Evolutionary conservation across 1,140 invertebrate genomes (phyloP).

Genomic region (Marisa cornuarietis): DNA sequence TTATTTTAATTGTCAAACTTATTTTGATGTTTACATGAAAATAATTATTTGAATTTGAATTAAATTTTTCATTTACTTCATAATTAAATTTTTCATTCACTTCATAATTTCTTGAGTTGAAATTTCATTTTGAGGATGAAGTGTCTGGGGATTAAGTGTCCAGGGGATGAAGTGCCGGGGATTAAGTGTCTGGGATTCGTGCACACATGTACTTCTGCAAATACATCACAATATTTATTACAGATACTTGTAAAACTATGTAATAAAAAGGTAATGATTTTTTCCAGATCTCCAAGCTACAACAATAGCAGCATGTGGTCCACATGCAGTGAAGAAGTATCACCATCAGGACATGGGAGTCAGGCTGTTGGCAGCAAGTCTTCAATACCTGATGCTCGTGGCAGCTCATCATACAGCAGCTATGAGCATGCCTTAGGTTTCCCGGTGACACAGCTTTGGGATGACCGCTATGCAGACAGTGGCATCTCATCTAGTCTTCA

Average conservation of each 20-base stretch:
- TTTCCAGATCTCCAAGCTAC: slow-evolving; percentile 32
- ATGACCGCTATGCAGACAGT: slow-evolving; percentile 28
- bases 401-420: slow-evolving; percentile 25
- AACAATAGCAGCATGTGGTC: slow-evolving; percentile 30
- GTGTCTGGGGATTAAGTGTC: no score
- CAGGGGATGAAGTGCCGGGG: no score
- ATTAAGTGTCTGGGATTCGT: no score
- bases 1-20: no score
- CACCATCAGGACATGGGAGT: background rate
- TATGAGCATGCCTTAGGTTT: slow-evolving; percentile 23
- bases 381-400: slow-evolving; percentile 1
- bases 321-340: slow-evolving; percentile 19
- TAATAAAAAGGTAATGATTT: background rate
- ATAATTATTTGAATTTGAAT: no score
- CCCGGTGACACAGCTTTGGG: slow-evolving; percentile 27
- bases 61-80: no score
- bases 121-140: no score
- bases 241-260: background rate
- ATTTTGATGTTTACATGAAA: no score
- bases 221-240: background rate
- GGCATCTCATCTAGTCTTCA: slow-evolving; percentile 13
- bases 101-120: no score
- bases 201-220: background rate
- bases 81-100: no score
- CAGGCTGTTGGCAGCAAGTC: background rate